Percentiles rank a stretch among this genome's conserved stretches.
Evolutionary conservation across 2,888 invertebrate genomes (phyloP).

Genomic region (Eulithis testata): DNA sequence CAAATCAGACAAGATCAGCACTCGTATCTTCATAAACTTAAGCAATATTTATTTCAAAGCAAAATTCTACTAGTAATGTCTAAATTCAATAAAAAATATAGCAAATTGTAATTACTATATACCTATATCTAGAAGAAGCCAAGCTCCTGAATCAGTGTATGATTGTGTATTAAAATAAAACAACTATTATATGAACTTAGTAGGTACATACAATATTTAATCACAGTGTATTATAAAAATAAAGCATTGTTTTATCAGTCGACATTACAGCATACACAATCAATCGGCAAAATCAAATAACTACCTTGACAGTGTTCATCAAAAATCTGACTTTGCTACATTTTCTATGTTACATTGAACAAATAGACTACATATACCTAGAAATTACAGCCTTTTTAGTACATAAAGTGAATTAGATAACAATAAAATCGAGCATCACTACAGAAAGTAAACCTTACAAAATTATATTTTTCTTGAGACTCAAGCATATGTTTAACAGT

Average conservation of each 20-base stretch:
- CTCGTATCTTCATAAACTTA: conserved; percentile 51
- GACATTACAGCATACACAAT: conserved; percentile 79
- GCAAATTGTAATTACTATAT: conserved; percentile 61
- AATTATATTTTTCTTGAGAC: conserved; percentile 22
- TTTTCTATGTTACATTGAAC: conserved; percentile 39
- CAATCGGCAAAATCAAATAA: conserved; percentile 69
- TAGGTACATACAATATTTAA: conserved; percentile 70
- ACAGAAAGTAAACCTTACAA: conserved; percentile 33
- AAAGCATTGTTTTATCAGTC: conserved; percentile 81
- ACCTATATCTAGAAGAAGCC: conserved; percentile 62
- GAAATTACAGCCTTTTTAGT: conserved; percentile 49
- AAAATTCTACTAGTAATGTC: conserved; percentile 52
- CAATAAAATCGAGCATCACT: conserved; percentile 25
- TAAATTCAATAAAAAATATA: conserved; percentile 46
- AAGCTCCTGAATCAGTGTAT: conserved; percentile 59
- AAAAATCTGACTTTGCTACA: conserved; percentile 36
- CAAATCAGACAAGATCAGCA: conserved; percentile 58
- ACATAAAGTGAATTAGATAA: conserved; percentile 18
- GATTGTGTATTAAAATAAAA: conserved; percentile 66
- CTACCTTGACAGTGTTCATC: conserved; percentile 54
- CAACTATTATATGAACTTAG: conserved; percentile 57
- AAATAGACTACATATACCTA: conserved; percentile 38
- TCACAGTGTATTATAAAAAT: conserved; percentile 79
- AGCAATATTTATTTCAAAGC: conserved; percentile 56
- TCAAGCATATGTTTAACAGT: conserved; percentile 25